Percentiles rank a stretch among this genome's conserved stretches.
Conservation (phyloP, 2,797 vertebrate species). For the Euphonia xanthogaster region DNA sequence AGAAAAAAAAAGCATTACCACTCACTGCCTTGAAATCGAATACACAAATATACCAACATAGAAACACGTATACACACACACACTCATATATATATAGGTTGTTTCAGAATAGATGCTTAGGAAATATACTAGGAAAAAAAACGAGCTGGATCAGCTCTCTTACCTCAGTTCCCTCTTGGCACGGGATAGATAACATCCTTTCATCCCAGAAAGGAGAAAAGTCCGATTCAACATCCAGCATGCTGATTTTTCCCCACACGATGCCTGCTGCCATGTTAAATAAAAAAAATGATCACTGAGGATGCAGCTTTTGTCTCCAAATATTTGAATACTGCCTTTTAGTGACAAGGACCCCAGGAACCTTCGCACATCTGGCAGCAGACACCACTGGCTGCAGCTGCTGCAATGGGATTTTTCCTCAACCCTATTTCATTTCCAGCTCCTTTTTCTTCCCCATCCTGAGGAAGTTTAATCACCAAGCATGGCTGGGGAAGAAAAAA, state of each 20-base stretch:
- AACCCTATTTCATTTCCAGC: constrained; percentile 56
- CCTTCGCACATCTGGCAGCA: constrained; percentile 74
- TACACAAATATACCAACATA: constrained; percentile 17
- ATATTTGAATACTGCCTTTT: constrained; percentile 72
- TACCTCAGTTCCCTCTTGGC: constrained; percentile 75
- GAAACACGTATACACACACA: not conserved
- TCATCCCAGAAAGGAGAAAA: constrained; percentile 72
- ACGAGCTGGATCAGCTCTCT: constrained; percentile 67
- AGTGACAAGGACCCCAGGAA: constrained; percentile 67
- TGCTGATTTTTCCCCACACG: constrained; percentile 66
- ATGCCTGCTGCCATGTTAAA: constrained; percentile 77
- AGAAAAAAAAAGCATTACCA: constrained; percentile 7
- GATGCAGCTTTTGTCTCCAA: constrained; percentile 77
- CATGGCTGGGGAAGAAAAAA: not conserved
- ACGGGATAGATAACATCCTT: constrained; percentile 66
- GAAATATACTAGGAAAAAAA: constrained; percentile 42
- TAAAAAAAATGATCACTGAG: constrained; percentile 78
- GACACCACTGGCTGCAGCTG: constrained; percentile 70
- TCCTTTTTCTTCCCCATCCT: constrained; percentile 68
- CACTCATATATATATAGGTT: not conserved
- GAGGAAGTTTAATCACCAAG: constrained; percentile 73
- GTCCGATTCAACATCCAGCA: constrained; percentile 70
- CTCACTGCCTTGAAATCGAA: constrained; percentile 29
- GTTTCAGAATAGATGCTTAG: constrained; percentile 56
- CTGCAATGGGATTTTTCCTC: constrained; percentile 62